phyloP scores from a whole-genome alignment of 2,888 invertebrate species.

The Agrochola circellaris region DNA sequence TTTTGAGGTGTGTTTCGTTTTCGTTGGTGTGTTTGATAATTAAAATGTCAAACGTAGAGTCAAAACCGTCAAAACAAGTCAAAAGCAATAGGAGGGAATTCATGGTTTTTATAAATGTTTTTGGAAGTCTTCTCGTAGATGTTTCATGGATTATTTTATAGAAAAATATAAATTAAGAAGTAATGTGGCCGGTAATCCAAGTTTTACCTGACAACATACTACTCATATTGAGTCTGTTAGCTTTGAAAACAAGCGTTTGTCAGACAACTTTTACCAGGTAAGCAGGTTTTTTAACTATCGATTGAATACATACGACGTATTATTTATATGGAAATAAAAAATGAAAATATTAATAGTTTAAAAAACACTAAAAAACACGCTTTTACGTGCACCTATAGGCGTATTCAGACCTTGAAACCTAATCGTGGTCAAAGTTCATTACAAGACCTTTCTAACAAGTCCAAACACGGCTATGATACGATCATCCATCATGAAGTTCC shows the following conservation, averaged over 20 bases:
- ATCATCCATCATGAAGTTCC: no score
- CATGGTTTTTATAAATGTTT: slow-evolving; percentile 20
- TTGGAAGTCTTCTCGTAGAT: slow-evolving; percentile 21
- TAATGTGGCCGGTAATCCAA: slow-evolving; percentile 55
- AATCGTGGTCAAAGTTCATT: no score
- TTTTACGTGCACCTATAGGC: no score
- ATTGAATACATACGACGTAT: neutral
- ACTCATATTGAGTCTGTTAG: slow-evolving; percentile 42
- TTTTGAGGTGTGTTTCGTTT: no score
- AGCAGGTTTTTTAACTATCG: slow-evolving; percentile 10
- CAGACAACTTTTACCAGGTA: slow-evolving; percentile 43
- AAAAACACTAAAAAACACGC: no score
- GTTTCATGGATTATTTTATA: slow-evolving; percentile 39
- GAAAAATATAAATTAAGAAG: slow-evolving; percentile 48
- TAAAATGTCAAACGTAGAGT: slow-evolving; percentile 27
- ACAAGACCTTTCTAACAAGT: no score
- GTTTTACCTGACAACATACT: slow-evolving; percentile 29
- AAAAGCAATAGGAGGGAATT: slow-evolving; percentile 33
- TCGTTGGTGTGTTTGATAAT: no score
- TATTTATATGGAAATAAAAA: neutral
- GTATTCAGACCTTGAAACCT: no score
- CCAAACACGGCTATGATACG: no score
- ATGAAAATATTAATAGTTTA: no score
- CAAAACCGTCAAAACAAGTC: slow-evolving; percentile 37
- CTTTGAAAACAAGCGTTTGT: slow-evolving; percentile 36